Evolutionary conservation across 2,113 vertebrate species (phyloP).

Genomic region (Myanophis thanlyinensis): DNA sequence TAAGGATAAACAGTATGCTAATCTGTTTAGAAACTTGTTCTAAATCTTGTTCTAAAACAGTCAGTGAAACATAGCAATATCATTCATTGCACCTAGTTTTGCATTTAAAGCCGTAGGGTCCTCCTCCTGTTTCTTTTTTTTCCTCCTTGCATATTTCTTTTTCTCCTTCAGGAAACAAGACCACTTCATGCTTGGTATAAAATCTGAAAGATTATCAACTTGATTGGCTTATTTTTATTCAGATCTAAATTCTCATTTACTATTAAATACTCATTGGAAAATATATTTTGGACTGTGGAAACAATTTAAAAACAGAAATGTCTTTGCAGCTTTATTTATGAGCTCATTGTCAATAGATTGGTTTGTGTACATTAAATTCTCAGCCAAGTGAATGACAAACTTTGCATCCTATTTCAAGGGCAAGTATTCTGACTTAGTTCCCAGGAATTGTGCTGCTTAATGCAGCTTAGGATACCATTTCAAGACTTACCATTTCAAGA

Average conservation of each 20-base stretch:
- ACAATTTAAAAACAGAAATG: conserved; percentile 61
- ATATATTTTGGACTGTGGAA: conserved; percentile 59
- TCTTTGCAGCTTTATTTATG: conserved; percentile 48
- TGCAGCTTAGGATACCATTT: not conserved
- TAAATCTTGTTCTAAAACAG: not conserved
- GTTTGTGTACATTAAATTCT: conserved; percentile 54
- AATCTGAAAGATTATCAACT: conserved; percentile 50
- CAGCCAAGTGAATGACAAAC: conserved; percentile 45
- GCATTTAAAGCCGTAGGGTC: not conserved
- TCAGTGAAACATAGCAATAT: not conserved
- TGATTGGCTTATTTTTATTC: conserved; percentile 56
- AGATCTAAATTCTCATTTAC: conserved; percentile 55
- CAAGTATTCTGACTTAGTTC: conserved; percentile 1
- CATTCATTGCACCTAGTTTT: conserved; percentile 1
- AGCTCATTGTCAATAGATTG: conserved; percentile 52
- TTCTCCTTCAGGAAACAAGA: conserved; percentile 24
- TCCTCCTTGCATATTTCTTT: conserved; percentile 17
- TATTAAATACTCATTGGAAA: conserved; percentile 60
- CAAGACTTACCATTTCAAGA: too few species aligned
- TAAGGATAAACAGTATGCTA: not conserved
- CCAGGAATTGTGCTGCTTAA: not conserved
- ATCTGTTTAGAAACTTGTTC: not conserved
- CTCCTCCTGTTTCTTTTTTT: not conserved
- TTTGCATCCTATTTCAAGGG: conserved; percentile 46
- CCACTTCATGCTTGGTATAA: conserved; percentile 36